Base-by-base conservation (phyloP, 1,140 invertebrate species). In the Hydropsyche tenuis region DNA sequence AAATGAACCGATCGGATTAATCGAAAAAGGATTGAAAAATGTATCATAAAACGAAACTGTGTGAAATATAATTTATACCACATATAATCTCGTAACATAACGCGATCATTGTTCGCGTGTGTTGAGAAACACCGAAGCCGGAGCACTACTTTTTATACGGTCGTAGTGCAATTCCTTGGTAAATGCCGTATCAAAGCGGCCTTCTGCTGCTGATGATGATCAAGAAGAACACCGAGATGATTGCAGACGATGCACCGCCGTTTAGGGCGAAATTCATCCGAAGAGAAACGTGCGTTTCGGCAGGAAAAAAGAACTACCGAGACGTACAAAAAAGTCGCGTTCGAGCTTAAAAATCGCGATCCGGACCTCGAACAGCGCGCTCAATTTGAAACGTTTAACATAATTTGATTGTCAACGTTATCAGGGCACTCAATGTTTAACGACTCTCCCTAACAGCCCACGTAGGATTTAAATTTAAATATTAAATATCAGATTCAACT, bases 141-240 rank as follows among this genome's bases (percentile, higher is more conserved):
- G 7, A 53, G 48, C 48, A 18, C n/a, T 18, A 20, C 48, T 48
- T 53, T 18, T 53, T 53, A 18, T 53, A 18, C 20, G 48, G n/a
- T 9, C 48, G 48, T 16, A 53, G 48, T 20, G 48, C 48, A 53
- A 53, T 53, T 53, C 48, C 48, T 53, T 16, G 16, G 48, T 53
- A 53, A 53, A 53, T 53, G 48, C n/a, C 48, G 48, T 53, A 53
- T 53, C 48, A 53, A 53, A 53, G 48, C 48, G 48, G 48, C 48
- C 30, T 53, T 20, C 16, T 53, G 48, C 4, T 14, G 16, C 4
- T 14, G 16, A 53, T 20, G 48, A 53, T 53, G 48, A 53, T 53
- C 14, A 16, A 48, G 14, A 48, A 18, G 20, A 7, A 20, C 48
- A 18, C 16, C 48, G 48, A 53, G n/a, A 53, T 53, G 48, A 53